phyloP scores from a whole-genome alignment of 2,113 vertebrate species.

The Helogale parvula region DNA sequence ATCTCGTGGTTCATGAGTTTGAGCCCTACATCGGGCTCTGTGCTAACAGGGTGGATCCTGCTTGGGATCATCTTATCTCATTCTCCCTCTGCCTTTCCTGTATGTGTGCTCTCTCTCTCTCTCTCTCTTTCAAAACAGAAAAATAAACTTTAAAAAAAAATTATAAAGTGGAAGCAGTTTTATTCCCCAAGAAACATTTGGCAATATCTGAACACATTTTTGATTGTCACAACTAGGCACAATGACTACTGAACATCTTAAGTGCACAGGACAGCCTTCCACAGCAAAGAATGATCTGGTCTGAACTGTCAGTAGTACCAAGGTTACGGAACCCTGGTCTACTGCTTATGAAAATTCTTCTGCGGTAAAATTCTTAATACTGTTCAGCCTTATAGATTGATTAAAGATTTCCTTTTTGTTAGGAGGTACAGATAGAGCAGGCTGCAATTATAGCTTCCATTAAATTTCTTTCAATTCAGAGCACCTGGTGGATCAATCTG shows the following conservation, averaged over 20 bases:
- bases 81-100: too few relatives aligned
- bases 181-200: not conserved
- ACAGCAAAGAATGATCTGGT: not conserved
- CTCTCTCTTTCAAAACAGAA: too few relatives aligned
- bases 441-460: not conserved
- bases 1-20: too few relatives aligned
- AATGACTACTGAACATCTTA: not conserved
- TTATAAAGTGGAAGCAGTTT: not conserved
- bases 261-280: not conserved
- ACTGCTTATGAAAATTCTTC: not conserved
- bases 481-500: too few relatives aligned
- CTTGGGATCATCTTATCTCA: too few relatives aligned
- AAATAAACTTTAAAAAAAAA: too few relatives aligned
- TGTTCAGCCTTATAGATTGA: not conserved
- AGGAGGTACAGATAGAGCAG: not conserved
- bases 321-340: not conserved
- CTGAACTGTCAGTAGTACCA: not conserved
- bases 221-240: not conserved
- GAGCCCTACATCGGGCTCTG: too few relatives aligned
- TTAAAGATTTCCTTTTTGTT: conserved; percentile 34
- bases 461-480: conserved; percentile 15
- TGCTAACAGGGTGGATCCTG: too few relatives aligned
- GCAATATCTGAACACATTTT: conserved; percentile 51
- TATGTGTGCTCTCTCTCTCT: too few relatives aligned
- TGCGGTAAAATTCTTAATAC: not conserved